These are phyloP conservation scores for Ellobius talpinus DNA, from an alignment of 2,113 vertebrate genomes.

Conservation along the genomic window DNA sequence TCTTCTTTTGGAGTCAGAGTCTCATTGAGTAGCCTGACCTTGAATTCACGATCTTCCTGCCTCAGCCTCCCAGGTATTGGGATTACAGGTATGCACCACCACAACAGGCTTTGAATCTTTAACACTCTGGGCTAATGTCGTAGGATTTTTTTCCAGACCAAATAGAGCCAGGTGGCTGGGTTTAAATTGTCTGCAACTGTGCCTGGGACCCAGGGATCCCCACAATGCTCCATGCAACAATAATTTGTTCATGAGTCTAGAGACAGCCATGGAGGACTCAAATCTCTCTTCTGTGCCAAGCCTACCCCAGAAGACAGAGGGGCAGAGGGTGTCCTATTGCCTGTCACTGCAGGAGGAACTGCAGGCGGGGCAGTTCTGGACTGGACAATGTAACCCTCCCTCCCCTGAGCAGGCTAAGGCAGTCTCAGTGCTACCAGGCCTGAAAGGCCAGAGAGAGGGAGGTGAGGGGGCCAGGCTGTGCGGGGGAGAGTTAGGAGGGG, in stretches of 20 bases:
- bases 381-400: background rate
- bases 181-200: background rate
- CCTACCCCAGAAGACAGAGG: background rate
- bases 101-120: conserved; percentile 50
- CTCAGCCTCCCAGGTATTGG: background rate
- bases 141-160: conserved; percentile 52
- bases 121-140: background rate
- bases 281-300: background rate
- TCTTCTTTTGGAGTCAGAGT: background rate
- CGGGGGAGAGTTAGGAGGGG: conserved; percentile 64
- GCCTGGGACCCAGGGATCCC: background rate
- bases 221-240: too few relatives aligned
- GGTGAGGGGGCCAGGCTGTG: background rate
- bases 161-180: background rate
- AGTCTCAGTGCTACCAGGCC: conserved; percentile 90
- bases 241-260: background rate
- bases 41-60: background rate
- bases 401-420: conserved; percentile 81
- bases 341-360: background rate
- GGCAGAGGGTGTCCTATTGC: background rate
- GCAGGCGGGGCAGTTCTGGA: background rate
- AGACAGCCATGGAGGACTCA: background rate
- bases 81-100: background rate
- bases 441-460: conserved; percentile 82
- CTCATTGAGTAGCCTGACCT: background rate